These are phyloP conservation scores for Intellagama lesueurii DNA, from an alignment of 2,797 vertebrate species.

Conservation along the genomic window DNA sequence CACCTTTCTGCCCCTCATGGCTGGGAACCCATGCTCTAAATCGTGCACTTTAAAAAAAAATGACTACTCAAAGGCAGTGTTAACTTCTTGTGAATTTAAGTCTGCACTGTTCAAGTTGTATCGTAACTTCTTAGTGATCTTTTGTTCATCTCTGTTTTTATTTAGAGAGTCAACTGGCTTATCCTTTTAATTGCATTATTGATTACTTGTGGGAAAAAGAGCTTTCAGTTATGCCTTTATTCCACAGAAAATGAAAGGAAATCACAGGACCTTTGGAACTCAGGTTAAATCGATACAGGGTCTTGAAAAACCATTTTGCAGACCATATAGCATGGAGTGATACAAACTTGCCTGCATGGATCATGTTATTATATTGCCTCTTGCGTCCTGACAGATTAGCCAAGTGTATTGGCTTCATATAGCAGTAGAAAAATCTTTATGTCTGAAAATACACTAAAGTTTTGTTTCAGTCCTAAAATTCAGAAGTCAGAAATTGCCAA, in stretches of 20 bases:
- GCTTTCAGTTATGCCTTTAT: neutral
- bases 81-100: conserved; percentile 25
- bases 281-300: conserved; percentile 33
- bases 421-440: conserved; percentile 37
- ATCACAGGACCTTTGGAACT: conserved; percentile 31
- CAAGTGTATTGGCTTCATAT: conserved; percentile 6
- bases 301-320: conserved; percentile 47
- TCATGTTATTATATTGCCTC: neutral
- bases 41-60: conserved; percentile 39
- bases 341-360: neutral
- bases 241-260: conserved; percentile 12
- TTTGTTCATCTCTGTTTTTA: conserved; percentile 37
- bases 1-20: no score
- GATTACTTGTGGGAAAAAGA: neutral
- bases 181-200: conserved; percentile 19
- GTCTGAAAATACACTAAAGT: neutral
- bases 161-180: conserved; percentile 36
- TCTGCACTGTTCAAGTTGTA: conserved; percentile 33
- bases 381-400: conserved; percentile 19
- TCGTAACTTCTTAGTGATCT: conserved; percentile 21
- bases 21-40: neutral
- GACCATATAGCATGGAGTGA: conserved; percentile 41
- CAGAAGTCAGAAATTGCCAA: conserved; percentile 28
- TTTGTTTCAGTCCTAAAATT: conserved; percentile 21
- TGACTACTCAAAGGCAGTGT: conserved; percentile 22